These are phyloP conservation scores for Gephyroberyx darwinii DNA, from an alignment of 2,797 vertebrate genomes.

Conservation along the genomic window DNA sequence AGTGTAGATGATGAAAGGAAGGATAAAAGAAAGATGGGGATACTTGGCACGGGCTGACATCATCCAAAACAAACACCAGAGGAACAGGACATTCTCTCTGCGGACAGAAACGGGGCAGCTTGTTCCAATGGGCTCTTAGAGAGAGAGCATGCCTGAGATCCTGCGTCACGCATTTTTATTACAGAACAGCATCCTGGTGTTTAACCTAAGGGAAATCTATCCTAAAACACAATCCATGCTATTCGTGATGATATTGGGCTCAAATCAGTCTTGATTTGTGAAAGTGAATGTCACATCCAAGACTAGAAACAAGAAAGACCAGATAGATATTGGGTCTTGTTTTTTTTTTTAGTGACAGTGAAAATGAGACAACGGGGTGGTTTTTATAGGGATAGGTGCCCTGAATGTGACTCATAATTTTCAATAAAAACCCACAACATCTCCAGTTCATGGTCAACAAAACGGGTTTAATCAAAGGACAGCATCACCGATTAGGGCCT, in stretches of 20 bases:
- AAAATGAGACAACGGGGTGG: too few species aligned
- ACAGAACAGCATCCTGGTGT: slow-evolving; percentile 57
- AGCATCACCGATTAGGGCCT: not conserved
- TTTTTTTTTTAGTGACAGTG: too few species aligned
- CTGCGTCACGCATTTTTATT: slow-evolving; percentile 59
- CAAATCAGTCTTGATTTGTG: not conserved
- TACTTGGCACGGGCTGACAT: slow-evolving; percentile 66
- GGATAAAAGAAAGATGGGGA: slow-evolving; percentile 69
- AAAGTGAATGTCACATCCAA: not conserved
- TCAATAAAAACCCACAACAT: not conserved
- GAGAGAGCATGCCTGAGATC: slow-evolving; percentile 56
- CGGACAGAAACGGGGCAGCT: slow-evolving; percentile 66
- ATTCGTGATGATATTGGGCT: not conserved
- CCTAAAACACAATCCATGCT: not conserved
- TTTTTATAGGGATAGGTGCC: not conserved
- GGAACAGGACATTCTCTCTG: slow-evolving; percentile 80
- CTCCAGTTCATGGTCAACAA: not conserved
- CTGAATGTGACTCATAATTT: slow-evolving; percentile 10
- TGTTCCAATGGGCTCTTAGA: slow-evolving; percentile 61
- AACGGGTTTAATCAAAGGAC: not conserved
- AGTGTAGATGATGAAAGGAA: slow-evolving; percentile 50
- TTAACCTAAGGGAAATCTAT: slow-evolving; percentile 29
- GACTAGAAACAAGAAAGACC: not conserved
- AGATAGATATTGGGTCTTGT: not conserved
- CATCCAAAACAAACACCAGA: slow-evolving; percentile 79